Percentiles rank a stretch among this genome's conserved stretches.
These are phyloP conservation scores for Epizoanthus ramosus DNA, from an alignment of 92 coral and sea anemone species.

Conservation along the genomic window DNA sequence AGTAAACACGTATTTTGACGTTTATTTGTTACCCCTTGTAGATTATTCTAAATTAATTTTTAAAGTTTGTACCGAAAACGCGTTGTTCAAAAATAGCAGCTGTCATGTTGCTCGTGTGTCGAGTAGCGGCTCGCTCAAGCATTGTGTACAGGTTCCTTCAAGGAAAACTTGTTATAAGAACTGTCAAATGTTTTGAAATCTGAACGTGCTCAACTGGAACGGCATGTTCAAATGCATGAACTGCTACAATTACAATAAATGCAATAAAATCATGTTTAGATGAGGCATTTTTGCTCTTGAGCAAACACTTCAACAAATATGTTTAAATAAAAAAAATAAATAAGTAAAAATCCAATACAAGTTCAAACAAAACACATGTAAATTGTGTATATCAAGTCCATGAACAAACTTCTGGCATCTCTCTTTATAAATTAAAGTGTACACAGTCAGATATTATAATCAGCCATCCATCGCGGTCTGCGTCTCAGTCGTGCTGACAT, in stretches of 20 bases:
- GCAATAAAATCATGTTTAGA: background rate
- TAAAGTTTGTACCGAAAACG: no score
- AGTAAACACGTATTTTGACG: no score
- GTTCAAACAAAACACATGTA: slow-evolving; percentile 24
- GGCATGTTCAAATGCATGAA: background rate
- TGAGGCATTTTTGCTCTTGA: no score
- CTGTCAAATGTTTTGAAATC: background rate
- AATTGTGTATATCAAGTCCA: slow-evolving; percentile 10
- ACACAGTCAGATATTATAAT: background rate
- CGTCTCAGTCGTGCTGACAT: background rate
- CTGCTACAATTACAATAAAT: background rate
- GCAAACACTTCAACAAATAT: no score
- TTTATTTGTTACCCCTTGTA: no score
- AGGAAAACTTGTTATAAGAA: background rate
- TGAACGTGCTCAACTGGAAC: background rate
- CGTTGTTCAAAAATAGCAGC: no score
- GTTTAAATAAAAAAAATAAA: no score
- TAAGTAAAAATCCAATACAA: background rate
- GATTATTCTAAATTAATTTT: no score
- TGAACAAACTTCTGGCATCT: background rate
- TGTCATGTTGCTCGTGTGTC: no score
- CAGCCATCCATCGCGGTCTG: background rate
- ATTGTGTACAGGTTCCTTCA: background rate
- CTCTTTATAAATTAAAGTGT: background rate
- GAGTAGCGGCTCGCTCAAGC: background rate